Conservation (phyloP, 2,113 vertebrate genomes). For the Dryoscopus gambensis region DNA sequence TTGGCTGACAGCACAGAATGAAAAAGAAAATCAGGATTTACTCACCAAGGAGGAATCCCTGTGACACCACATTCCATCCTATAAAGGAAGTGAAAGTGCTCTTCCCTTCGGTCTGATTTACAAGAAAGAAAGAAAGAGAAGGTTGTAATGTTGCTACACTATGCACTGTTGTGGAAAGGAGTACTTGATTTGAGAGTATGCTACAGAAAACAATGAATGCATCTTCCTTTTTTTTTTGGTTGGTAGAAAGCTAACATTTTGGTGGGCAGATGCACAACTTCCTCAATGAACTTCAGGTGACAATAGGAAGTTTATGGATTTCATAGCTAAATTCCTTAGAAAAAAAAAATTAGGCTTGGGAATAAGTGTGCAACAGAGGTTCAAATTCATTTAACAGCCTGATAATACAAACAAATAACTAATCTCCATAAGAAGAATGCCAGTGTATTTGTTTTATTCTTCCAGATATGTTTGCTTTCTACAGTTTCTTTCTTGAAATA, state of each 20-base stretch:
- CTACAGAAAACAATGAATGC: background rate
- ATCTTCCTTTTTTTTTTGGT: background rate
- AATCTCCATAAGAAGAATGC: background rate
- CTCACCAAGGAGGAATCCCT: slow-evolving; percentile 78
- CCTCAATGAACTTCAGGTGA: background rate
- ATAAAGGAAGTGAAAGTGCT: slow-evolving; percentile 81
- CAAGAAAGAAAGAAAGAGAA: slow-evolving; percentile 78
- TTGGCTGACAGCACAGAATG: slow-evolving; percentile 52
- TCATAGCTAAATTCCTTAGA: background rate
- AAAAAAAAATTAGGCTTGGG: background rate
- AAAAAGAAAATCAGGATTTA: slow-evolving; percentile 74
- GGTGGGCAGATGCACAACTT: background rate
- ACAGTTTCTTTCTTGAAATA: background rate
- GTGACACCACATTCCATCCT: slow-evolving; percentile 79
- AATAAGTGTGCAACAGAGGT: background rate
- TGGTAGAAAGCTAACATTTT: background rate
- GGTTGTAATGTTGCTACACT: slow-evolving; percentile 74
- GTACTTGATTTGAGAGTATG: background rate
- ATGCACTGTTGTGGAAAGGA: slow-evolving; percentile 48
- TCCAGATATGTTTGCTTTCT: background rate
- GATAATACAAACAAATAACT: background rate
- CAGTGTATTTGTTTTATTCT: background rate
- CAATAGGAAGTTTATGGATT: background rate
- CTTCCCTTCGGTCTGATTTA: slow-evolving; percentile 78
- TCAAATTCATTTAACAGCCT: background rate